Evolutionary conservation across 2,797 vertebrate genomes (phyloP), one percentile per base, ranked within the genome.

Genomic region (Heliangelus exortis): DNA sequence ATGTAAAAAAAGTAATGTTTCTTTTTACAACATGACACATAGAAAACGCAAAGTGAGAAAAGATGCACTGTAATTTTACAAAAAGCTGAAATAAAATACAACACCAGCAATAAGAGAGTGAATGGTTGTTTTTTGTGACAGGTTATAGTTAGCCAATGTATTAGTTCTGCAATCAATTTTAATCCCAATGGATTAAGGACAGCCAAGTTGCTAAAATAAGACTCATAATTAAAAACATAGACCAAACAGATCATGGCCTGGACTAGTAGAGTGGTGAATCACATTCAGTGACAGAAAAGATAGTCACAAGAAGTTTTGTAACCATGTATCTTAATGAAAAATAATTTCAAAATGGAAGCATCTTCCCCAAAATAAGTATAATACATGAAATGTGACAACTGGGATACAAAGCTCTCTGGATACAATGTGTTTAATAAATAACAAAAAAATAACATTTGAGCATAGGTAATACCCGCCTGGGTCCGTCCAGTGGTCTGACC

Each of bases 121-220:
- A 76, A 33, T 2, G 11, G 18, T 66, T 74, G 57, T 48, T 87
- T 57, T 89, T 53, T 82, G 84, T 83, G 78, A 68, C 75, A 91
- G 72, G 57, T 94, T 92, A 36, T 39, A 34, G 53, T 68, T 66
- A 71, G 51, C 51, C 84, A 48, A 15, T 51, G 39, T 72, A 75
- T 54, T 84, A 47, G 34, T 59, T 81, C 55, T 80, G 78, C 78
- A 85, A 84, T 83, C 86, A 95, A 89, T 77, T 74, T 66, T 83
- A 89, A 93, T 68, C 76, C 84, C 10, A 76, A 36, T 36, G 63
- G 72, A 95, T 94, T 87, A 87, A 92, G 71, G 51, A 62, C 72
- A 83, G 76, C 19, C 84, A 83, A 53, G n/a, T 11, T 73, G 51
- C 76, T 91, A 93, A 93, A 96, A 86, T 93, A 90, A 94, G 55